Evolutionary conservation across 2,888 invertebrate genomes (phyloP), one percentile per base, ranked within the genome.

Genomic region (Papilio demoleus): DNA sequence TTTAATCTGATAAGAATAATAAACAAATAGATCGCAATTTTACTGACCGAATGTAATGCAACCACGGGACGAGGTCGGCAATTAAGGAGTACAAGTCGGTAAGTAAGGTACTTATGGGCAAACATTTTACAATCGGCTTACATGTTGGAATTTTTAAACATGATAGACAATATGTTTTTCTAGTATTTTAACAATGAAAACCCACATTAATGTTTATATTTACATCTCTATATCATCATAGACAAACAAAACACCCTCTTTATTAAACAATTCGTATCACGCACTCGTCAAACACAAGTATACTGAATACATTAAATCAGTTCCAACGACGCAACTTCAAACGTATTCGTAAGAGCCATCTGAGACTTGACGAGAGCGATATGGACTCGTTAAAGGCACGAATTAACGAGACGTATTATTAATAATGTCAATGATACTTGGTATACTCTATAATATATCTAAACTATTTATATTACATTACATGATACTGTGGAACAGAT

Each of bases 321-420:
- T 60, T 60, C 40, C 47, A 65, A 34, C 22, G 40, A 38, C 59
- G 50, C 65, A 34, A 65, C 65, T 70, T 65, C 62, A 67, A 69
- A 68, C 53, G 56, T 31, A 4, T 17, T 31, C 53, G 27, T 45
- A 56, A 70, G 67, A 38, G 64, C 64, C 64, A 61, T 70, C 70
- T 56, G 47, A 58, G 36, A 63, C 31, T 65, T 70, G 70, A 73
- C 68, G 69, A 67, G 68, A 63, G 63, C 64, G 70, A 71, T 68
- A 73, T 65, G 38, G 67, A 70, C 71, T 68, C 70, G 69, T 71
- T 71, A 70, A 50, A 69, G 65, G 56, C 68, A 68, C 59, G 63
- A 70, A 70, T 70, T 70, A 69, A 68, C 60, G 58, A 60, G 67
- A 50, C 65, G n/a, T 40, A 24, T 42, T 65, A 67, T 70, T 67